Evolutionary conservation across 2,797 vertebrate species (phyloP).

Genomic region (Uromys caudimaculatus): DNA sequence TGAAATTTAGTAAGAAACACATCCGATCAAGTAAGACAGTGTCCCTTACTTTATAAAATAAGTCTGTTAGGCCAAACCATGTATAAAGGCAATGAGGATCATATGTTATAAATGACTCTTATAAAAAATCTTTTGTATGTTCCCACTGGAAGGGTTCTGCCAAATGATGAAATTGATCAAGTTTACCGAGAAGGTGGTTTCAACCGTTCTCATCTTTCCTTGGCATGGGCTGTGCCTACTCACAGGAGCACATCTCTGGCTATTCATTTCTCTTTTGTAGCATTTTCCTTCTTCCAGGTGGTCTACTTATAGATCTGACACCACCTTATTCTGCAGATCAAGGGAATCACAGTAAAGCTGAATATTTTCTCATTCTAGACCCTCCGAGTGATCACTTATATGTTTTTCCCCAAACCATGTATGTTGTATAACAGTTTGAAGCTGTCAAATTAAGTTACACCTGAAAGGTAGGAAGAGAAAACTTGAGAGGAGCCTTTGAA

Average conservation of each 20-base stretch:
- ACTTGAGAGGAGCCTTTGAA: conserved; percentile 14
- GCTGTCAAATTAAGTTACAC: conserved; percentile 34
- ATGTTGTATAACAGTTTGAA: neutral
- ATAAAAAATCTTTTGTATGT: conserved; percentile 8
- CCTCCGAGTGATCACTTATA: neutral
- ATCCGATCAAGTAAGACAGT: conserved; percentile 32
- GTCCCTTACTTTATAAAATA: conserved; percentile 47
- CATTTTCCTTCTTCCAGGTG: neutral
- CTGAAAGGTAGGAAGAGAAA: neutral
- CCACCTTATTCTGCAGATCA: neutral
- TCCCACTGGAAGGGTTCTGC: conserved; percentile 1
- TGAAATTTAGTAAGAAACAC: conserved; percentile 59
- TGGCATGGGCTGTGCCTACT: neutral
- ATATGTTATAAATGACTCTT: conserved; percentile 28
- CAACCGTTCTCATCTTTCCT: neutral
- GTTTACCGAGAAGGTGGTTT: conserved; percentile 7
- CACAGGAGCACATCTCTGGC: neutral
- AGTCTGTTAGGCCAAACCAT: neutral
- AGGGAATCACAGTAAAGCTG: neutral
- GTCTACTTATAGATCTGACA: neutral
- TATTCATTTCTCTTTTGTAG: neutral
- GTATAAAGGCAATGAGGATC: conserved; percentile 42
- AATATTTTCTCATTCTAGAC: neutral
- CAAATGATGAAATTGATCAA: neutral
- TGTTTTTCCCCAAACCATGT: neutral